Conservation (phyloP, 2,113 vertebrate genomes). For the Rhadina sibilatrix region DNA sequence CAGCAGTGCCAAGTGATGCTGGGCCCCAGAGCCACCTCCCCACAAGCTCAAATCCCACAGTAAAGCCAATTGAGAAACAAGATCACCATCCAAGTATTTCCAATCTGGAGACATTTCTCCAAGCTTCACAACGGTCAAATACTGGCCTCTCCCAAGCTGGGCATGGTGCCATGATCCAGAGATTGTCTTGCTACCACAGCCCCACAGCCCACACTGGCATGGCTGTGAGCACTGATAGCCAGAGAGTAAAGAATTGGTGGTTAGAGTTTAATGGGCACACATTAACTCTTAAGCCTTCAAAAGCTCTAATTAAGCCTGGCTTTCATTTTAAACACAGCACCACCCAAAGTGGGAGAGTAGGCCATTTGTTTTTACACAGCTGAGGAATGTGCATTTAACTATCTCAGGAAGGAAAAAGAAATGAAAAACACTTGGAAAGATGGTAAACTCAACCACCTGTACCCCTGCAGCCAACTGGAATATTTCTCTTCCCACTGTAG, state of each 20-base stretch:
- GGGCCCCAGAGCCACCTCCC: not conserved
- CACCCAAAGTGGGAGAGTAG: not conserved
- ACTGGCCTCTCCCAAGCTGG: not conserved
- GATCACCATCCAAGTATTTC: not conserved
- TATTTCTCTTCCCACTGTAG: not conserved
- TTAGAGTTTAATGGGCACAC: not conserved
- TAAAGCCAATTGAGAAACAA: not conserved
- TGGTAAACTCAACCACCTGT: conserved; percentile 29
- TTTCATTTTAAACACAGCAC: conserved; percentile 24
- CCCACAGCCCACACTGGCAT: fast-evolving
- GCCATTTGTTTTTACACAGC: conserved; percentile 41
- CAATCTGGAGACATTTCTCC: not conserved
- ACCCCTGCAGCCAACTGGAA: not conserved
- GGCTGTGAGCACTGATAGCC: not conserved
- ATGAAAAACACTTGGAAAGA: conserved; percentile 30
- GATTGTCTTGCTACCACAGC: not conserved
- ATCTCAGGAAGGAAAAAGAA: conserved; percentile 42
- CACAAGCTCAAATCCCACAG: not conserved
- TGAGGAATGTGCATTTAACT: conserved; percentile 44
- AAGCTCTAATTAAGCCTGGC: conserved; percentile 43
- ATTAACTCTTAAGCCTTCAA: conserved; percentile 32
- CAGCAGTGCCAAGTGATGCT: fast-evolving
- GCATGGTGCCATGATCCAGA: not conserved
- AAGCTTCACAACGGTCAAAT: not conserved
- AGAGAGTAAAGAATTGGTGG: not conserved